Percentiles rank a stretch among this genome's conserved stretches.
phyloP scores from a whole-genome alignment of 92 coral and sea anemone species.

The Porites evermanni region DNA sequence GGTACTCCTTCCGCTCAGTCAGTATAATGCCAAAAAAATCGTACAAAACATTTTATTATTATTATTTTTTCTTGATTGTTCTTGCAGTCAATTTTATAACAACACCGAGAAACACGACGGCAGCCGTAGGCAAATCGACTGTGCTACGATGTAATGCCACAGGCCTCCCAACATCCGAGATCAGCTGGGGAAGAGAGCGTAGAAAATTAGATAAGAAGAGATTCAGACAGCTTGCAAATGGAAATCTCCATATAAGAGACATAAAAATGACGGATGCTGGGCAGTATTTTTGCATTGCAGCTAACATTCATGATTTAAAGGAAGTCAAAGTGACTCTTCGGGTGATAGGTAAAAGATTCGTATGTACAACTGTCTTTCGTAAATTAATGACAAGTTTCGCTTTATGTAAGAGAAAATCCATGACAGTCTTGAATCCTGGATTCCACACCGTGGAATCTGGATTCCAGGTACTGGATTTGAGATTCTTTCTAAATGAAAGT shows the following conservation, averaged over 20 bases:
- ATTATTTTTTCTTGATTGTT: neutral
- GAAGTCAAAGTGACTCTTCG: constrained; percentile 5
- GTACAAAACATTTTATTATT: neutral
- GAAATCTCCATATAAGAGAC: constrained; percentile 8
- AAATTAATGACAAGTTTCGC: too few relatives aligned
- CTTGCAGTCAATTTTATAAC: constrained; percentile 28
- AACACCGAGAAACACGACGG: constrained; percentile 35
- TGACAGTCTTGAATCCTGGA: too few relatives aligned
- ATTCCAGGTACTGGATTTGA: too few relatives aligned
- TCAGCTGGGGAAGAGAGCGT: constrained; percentile 56
- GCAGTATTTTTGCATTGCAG: constrained; percentile 22
- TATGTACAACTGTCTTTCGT: too few relatives aligned
- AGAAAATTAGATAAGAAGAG: constrained; percentile 42
- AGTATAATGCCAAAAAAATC: neutral
- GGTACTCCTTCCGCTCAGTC: neutral
- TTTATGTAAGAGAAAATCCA: too few relatives aligned
- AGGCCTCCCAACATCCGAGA: constrained; percentile 64
- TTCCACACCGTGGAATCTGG: too few relatives aligned
- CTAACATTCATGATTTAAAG: neutral
- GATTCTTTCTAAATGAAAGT: too few relatives aligned
- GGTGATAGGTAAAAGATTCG: constrained; percentile 7
- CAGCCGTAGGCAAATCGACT: constrained; percentile 24
- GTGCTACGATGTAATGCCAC: constrained; percentile 63
- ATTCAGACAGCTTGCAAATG: constrained; percentile 17
- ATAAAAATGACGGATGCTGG: constrained; percentile 29